Evolutionary conservation across 2,888 invertebrate genomes (phyloP).

Genomic region (Hylaea fasciaria): DNA sequence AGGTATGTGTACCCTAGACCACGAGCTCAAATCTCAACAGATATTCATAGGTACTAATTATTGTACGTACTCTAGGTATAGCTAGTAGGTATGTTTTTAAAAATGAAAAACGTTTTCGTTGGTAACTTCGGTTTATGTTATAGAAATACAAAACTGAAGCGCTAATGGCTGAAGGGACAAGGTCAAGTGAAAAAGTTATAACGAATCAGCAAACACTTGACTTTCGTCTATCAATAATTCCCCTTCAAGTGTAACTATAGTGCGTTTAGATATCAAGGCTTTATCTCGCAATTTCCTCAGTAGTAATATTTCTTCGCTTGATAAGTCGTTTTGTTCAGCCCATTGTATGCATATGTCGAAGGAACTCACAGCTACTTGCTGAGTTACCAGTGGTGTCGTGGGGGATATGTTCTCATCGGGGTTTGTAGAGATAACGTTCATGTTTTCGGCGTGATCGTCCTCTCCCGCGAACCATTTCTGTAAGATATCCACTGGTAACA

Average conservation of each 20-base stretch:
- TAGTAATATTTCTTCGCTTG: conserved; percentile 14
- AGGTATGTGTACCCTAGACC: conserved; percentile 44
- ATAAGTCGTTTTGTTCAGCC: conserved; percentile 21
- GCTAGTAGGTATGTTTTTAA: no score
- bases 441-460: conserved; percentile 1
- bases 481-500: conserved; percentile 14
- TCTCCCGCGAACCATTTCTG: conserved; percentile 23
- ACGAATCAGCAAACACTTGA: not conserved
- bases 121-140: no score
- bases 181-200: not conserved
- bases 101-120: no score
- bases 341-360: conserved; percentile 25
- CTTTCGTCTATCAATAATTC: conserved; percentile 9
- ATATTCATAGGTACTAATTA: no score
- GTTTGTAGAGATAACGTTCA: not conserved
- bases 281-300: conserved; percentile 16
- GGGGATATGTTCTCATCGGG: not conserved
- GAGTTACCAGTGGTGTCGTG: not conserved
- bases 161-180: no score
- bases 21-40: no score
- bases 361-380: conserved; percentile 16
- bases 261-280: conserved; percentile 8
- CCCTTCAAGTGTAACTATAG: not conserved
- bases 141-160: no score
- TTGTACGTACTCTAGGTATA: no score